phyloP scores from a whole-genome alignment of 2,888 invertebrate genomes.

The Scelioninae gen. 1 region DNA sequence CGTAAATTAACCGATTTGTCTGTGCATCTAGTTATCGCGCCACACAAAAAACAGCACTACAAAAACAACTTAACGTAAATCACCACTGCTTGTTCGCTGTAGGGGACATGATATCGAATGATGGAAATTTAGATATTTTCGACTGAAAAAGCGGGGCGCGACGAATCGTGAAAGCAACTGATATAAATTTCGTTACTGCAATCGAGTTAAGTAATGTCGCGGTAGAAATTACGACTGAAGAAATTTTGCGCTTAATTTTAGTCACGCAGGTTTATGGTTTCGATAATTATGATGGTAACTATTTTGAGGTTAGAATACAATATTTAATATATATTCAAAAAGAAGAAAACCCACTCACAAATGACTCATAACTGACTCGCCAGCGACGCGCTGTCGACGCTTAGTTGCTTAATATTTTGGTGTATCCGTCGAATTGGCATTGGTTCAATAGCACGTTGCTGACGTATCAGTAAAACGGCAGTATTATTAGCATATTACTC shows the following conservation, averaged over 20 bases:
- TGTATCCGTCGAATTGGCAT: too few relatives aligned
- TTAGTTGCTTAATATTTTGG: too few relatives aligned
- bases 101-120: slow-evolving; percentile 5
- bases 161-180: slow-evolving; percentile 1
- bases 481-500: too few relatives aligned
- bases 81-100: slow-evolving; percentile 7
- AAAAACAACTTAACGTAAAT: slow-evolving; percentile 23
- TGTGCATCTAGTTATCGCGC: slow-evolving; percentile 27
- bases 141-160: slow-evolving; percentile 17
- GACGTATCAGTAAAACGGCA: too few relatives aligned
- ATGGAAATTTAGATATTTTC: slow-evolving; percentile 34
- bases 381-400: too few relatives aligned
- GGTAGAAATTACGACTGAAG: neutral
- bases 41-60: slow-evolving; percentile 9
- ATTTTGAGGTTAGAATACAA: too few relatives aligned
- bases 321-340: too few relatives aligned
- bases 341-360: too few relatives aligned
- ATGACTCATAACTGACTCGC: too few relatives aligned
- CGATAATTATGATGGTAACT: too few relatives aligned
- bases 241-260: neutral
- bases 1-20: slow-evolving; percentile 57
- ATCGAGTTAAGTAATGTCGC: slow-evolving; percentile 9
- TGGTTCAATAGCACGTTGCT: too few relatives aligned
- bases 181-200: slow-evolving; percentile 23
- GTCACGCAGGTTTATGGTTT: neutral